Percentiles rank a stretch among this genome's conserved stretches.
phyloP scores from a whole-genome alignment of 2,888 invertebrate species.

The Drosophila sordidula region DNA sequence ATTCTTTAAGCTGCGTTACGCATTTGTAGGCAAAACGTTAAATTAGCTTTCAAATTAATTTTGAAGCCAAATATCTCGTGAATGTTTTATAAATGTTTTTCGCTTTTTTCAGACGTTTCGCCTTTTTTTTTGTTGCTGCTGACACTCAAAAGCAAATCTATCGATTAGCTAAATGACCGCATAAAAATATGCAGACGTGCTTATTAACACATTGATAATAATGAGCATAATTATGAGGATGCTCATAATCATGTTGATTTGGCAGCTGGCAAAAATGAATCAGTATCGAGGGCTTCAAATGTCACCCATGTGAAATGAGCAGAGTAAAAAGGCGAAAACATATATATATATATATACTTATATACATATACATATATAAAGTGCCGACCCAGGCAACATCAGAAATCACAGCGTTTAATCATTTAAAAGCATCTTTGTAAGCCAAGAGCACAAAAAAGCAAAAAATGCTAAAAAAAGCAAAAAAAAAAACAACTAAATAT shows the following conservation, averaged over 20 bases:
- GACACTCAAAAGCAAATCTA: slow-evolving; percentile 36
- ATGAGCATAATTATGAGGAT: slow-evolving; percentile 9
- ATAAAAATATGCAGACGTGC: slow-evolving; percentile 26
- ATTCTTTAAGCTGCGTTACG: slow-evolving; percentile 17
- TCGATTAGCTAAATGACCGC: slow-evolving; percentile 42
- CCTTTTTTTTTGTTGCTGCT: background rate
- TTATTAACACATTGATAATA: slow-evolving; percentile 36
- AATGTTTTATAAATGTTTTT: slow-evolving; percentile 5
- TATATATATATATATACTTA: slow-evolving; percentile 17
- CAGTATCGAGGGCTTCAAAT: slow-evolving; percentile 38
- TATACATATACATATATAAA: slow-evolving; percentile 21
- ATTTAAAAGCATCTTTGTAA: slow-evolving; percentile 78
- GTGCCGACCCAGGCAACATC: slow-evolving; percentile 55
- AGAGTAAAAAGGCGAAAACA: slow-evolving; percentile 29
- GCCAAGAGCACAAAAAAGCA: slow-evolving; percentile 38
- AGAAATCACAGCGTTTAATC: slow-evolving; percentile 75
- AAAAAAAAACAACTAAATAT: slow-evolving; percentile 29
- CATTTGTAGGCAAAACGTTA: slow-evolving; percentile 20
- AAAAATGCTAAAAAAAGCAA: slow-evolving; percentile 25
- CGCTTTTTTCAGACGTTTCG: background rate
- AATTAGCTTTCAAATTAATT: slow-evolving; percentile 46
- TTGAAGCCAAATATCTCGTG: slow-evolving; percentile 9
- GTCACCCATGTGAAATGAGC: slow-evolving; percentile 50
- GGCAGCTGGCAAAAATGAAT: slow-evolving; percentile 38
- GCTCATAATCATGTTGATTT: slow-evolving; percentile 10